Percentiles rank a stretch among this genome's conserved stretches.
Conservation (phyloP, 1,140 invertebrate species). For the Pinna nobilis region DNA sequence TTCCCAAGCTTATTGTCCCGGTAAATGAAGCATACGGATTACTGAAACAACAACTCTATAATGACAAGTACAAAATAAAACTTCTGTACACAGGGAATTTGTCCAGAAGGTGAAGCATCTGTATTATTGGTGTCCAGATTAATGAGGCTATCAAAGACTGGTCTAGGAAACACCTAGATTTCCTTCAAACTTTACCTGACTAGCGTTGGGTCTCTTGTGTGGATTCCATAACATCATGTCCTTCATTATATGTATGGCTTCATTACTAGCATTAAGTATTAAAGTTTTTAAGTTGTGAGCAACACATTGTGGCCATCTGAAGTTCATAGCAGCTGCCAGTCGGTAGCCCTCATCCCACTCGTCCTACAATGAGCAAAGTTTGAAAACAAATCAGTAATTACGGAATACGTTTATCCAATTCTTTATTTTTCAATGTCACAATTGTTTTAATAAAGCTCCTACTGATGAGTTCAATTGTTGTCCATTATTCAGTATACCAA, state of each 20-base stretch:
- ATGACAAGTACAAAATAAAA: background rate
- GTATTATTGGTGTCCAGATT: background rate
- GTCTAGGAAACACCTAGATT: background rate
- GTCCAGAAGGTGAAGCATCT: background rate
- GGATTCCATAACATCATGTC: slow-evolving; percentile 96
- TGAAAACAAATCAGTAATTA: background rate
- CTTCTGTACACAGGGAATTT: background rate
- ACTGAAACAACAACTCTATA: background rate
- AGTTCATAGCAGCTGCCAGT: slow-evolving; percentile 95
- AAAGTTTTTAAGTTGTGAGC: slow-evolving; percentile 81
- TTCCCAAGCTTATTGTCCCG: no score
- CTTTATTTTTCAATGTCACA: no score
- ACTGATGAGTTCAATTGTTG: no score
- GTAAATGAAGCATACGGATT: no score
- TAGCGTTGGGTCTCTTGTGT: slow-evolving; percentile 90
- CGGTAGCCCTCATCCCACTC: slow-evolving; percentile 97
- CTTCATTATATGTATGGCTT: slow-evolving; percentile 89
- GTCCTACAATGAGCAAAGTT: slow-evolving; percentile 79
- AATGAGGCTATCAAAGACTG: background rate
- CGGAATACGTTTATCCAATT: background rate
- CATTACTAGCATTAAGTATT: slow-evolving; percentile 88
- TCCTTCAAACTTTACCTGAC: slow-evolving; percentile 54
- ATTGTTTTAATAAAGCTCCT: no score
- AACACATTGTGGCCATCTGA: slow-evolving; percentile 90
- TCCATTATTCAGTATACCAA: no score